Conservation (phyloP, 2,113 vertebrate genomes). For the Peucedramus taeniatus region DNA sequence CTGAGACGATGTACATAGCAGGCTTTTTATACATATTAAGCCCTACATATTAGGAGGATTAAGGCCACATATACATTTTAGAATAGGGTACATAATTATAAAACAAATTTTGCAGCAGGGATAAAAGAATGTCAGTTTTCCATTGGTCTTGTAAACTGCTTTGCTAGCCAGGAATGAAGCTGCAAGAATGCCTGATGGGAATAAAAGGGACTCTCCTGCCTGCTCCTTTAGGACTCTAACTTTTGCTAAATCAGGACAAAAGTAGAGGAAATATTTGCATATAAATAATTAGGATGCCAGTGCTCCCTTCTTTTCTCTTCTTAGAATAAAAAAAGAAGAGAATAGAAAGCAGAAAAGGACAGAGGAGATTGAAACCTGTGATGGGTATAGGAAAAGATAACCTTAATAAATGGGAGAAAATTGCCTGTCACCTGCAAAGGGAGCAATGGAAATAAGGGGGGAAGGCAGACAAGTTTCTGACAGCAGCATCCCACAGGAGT, state of each 20-base stretch:
- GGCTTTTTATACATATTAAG: slow-evolving; percentile 47
- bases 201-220: background rate
- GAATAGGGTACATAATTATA: slow-evolving; percentile 20
- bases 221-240: background rate
- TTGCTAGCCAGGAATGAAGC: background rate
- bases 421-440: background rate
- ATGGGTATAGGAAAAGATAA: background rate
- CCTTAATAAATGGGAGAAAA: slow-evolving; percentile 8
- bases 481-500: background rate
- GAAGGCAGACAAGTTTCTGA: background rate
- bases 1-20: slow-evolving; percentile 15
- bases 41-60: slow-evolving; percentile 45
- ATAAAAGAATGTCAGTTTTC: slow-evolving; percentile 13
- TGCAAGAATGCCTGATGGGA: background rate
- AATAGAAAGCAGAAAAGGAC: background rate
- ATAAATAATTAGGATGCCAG: slow-evolving; percentile 18
- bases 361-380: background rate
- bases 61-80: slow-evolving; percentile 44
- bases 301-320: background rate
- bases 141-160: background rate
- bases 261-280: slow-evolving; percentile 37
- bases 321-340: background rate
- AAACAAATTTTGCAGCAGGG: slow-evolving; percentile 13
- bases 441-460: background rate
- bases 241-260: slow-evolving; percentile 40